Percentiles rank a stretch among this genome's conserved stretches.
Evolutionary conservation across 2,113 vertebrate species (phyloP).

Genomic region (Piaya cayana): DNA sequence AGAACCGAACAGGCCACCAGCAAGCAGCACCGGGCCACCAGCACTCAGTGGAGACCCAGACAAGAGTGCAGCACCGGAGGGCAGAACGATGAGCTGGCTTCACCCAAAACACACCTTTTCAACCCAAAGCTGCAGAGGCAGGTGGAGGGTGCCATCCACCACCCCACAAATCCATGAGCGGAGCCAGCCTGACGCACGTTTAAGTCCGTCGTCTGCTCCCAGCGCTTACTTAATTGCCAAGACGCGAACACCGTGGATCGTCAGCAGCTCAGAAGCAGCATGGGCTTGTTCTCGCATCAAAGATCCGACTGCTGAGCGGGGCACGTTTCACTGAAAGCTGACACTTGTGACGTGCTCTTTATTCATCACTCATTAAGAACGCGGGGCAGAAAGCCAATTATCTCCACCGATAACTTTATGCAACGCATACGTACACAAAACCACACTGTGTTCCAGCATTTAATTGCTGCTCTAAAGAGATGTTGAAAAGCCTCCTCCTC

Average conservation of each 20-base stretch:
- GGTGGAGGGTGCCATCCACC: not conserved
- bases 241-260: not conserved
- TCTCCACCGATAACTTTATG: not conserved
- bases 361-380: not conserved
- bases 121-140: not conserved
- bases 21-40: not conserved
- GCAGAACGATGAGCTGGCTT: not conserved
- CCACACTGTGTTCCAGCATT: not conserved
- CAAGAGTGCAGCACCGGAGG: fast-evolving
- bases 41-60: fast-evolving
- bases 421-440: not conserved
- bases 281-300: not conserved
- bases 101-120: not conserved
- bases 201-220: fast-evolving
- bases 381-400: not conserved
- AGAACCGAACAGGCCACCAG: not conserved
- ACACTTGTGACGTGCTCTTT: not conserved
- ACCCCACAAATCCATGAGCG: fast-evolving
- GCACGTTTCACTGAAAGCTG: not conserved
- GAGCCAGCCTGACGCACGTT: fast-evolving
- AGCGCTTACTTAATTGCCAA: too few relatives aligned
- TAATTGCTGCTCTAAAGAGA: not conserved
- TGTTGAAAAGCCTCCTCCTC: not conserved
- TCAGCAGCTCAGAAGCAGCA: not conserved
- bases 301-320: not conserved